These are phyloP conservation scores for Hemibagrus guttatus DNA, from an alignment of 2,797 vertebrate genomes.

Conservation along the genomic window DNA sequence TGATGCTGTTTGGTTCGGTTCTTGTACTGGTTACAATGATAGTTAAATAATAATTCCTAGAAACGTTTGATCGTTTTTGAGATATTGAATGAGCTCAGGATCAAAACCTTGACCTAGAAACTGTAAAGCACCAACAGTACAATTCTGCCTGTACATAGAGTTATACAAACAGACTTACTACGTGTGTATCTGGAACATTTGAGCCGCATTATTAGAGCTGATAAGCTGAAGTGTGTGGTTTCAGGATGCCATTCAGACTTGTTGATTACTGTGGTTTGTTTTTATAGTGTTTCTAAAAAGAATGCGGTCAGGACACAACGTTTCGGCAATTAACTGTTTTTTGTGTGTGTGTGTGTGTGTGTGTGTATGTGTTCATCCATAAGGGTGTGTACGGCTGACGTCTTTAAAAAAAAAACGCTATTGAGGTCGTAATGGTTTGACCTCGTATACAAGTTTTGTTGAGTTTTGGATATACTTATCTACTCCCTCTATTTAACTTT, in stretches of 20 bases:
- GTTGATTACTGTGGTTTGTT: slow-evolving; percentile 8
- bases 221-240: background rate
- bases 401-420: background rate
- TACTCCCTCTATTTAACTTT: background rate
- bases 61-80: background rate
- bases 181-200: background rate
- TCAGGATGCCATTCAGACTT: background rate
- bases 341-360: background rate
- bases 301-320: slow-evolving; percentile 8
- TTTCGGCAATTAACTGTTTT: slow-evolving; percentile 12
- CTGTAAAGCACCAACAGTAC: background rate
- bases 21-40: background rate
- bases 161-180: background rate
- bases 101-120: background rate
- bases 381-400: background rate
- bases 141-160: background rate
- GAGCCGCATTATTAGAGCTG: background rate
- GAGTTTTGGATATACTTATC: background rate
- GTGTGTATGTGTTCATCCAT: slow-evolving; percentile 9
- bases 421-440: background rate
- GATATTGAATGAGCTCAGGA: background rate
- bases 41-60: background rate
- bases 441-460: background rate
- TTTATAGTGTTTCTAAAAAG: background rate
- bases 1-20: background rate